A percentile compares a stretch with the other conserved stretches of the same genome.
phyloP scores from a whole-genome alignment of 1,140 invertebrate genomes.

The Macrocentrus cingulum region DNA sequence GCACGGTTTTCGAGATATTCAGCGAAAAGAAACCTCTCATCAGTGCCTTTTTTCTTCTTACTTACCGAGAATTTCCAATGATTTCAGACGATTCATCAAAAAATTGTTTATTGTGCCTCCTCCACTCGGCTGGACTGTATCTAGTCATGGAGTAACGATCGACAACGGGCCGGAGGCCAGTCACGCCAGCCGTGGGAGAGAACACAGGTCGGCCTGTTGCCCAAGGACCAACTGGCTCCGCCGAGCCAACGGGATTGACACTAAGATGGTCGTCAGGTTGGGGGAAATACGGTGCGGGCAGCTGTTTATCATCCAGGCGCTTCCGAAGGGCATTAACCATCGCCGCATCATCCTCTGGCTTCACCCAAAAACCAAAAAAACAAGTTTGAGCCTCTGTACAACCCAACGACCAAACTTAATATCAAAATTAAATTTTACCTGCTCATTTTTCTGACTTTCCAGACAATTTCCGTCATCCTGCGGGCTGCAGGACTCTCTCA shows the following conservation, averaged over 20 bases:
- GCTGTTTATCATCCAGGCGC: conserved; percentile 25
- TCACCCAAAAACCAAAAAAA: not conserved
- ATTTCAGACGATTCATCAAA: conserved; percentile 55
- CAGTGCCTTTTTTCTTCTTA: not conserved
- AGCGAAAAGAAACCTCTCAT: too few species aligned
- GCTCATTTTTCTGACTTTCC: conserved; percentile 1
- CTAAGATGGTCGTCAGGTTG: conserved; percentile 60
- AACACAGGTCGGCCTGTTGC: conserved; percentile 71
- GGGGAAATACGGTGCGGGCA: conserved; percentile 59
- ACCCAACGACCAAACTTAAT: too few species aligned
- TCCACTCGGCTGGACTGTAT: conserved; percentile 71
- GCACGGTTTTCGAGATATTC: too few species aligned
- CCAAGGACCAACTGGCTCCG: conserved; percentile 66
- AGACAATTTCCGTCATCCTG: conserved; percentile 6
- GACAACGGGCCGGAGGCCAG: conserved; percentile 69
- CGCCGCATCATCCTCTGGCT: not conserved
- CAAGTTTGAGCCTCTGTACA: too few species aligned
- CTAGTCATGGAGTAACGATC: conserved; percentile 74
- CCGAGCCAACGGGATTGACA: conserved; percentile 43
- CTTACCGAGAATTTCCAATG: conserved; percentile 29
- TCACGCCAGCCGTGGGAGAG: conserved; percentile 67
- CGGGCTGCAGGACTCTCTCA: conserved; percentile 16
- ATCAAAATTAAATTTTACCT: not conserved
- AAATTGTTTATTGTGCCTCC: conserved; percentile 64
- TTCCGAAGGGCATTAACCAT: conserved; percentile 20